Conservation (phyloP, 2,888 invertebrate genomes). For the Luperina nickerlii region DNA sequence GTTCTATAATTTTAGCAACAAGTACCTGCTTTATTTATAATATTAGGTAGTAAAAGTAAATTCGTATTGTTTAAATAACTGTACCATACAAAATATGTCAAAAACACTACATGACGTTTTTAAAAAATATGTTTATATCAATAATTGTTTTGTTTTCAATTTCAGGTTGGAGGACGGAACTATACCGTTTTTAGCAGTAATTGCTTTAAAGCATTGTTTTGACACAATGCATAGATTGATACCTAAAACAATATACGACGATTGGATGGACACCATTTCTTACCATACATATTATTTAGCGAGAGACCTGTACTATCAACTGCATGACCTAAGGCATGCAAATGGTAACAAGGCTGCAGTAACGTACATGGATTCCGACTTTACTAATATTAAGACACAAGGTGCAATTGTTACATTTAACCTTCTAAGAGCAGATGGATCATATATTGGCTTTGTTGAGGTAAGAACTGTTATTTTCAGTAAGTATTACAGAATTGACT, state of each 20-base stretch:
- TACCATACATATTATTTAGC: slow-evolving; percentile 94
- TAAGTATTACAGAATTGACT: not conserved
- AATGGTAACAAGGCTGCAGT: slow-evolving; percentile 93
- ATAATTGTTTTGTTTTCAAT: slow-evolving; percentile 67
- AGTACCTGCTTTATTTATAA: not conserved
- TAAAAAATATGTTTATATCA: too few relatives aligned
- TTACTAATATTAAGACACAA: slow-evolving; percentile 91
- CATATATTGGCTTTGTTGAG: slow-evolving; percentile 96
- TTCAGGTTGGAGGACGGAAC: slow-evolving; percentile 98
- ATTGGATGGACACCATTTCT: slow-evolving; percentile 92
- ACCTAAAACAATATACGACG: slow-evolving; percentile 85
- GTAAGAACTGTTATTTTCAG: slow-evolving; percentile 79
- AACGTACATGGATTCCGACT: slow-evolving; percentile 94
- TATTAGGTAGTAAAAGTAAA: not conserved
- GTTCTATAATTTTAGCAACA: slow-evolving; percentile 5
- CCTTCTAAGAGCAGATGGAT: slow-evolving; percentile 93
- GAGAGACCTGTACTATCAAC: slow-evolving; percentile 92
- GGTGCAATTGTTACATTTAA: slow-evolving; percentile 98
- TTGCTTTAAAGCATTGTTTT: slow-evolving; percentile 95
- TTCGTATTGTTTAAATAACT: not conserved
- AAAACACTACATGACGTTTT: not conserved
- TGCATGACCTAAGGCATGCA: slow-evolving; percentile 92
- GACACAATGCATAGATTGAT: slow-evolving; percentile 92
- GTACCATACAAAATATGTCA: not conserved
- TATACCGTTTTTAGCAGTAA: slow-evolving; percentile 95